These are phyloP conservation scores for Lasius fuliginosus DNA, from an alignment of 2,888 invertebrate genomes.

Conservation along the genomic window DNA sequence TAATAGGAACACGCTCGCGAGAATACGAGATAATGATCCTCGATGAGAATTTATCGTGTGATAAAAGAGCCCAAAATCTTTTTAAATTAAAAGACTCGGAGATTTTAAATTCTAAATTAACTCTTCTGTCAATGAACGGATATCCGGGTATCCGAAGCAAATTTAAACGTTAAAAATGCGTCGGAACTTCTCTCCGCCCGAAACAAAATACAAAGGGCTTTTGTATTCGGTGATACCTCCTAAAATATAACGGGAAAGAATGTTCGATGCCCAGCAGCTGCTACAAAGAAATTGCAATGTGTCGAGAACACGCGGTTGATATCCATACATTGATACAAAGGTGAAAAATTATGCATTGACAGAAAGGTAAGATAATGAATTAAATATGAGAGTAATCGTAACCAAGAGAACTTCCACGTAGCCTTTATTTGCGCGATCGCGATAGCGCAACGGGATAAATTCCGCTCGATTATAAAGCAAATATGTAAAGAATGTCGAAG, in stretches of 20 bases:
- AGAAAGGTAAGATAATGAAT: not conserved
- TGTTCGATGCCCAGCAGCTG: no score
- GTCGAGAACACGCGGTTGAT: no score
- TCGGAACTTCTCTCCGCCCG: no score
- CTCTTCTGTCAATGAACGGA: no score
- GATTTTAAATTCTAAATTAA: not conserved
- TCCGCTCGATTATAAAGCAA: slow-evolving; percentile 1
- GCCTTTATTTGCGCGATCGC: not conserved
- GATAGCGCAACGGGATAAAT: not conserved
- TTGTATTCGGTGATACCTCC: no score
- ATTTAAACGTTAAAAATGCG: no score
- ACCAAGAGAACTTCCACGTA: not conserved
- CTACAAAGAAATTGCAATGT: no score
- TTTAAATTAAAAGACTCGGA: not conserved
- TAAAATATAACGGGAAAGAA: no score
- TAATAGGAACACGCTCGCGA: slow-evolving; percentile 48
- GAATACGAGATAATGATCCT: slow-evolving; percentile 41
- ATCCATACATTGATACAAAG: no score
- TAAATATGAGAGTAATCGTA: not conserved
- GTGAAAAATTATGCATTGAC: no score
- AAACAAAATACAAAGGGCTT: no score
- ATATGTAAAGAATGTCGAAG: slow-evolving; percentile 16
- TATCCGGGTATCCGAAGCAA: no score
- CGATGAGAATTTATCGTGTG: slow-evolving; percentile 24
- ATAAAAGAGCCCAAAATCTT: slow-evolving; percentile 5